phyloP scores from a whole-genome alignment of 1,140 invertebrate species.

The Neelides sp. region DNA sequence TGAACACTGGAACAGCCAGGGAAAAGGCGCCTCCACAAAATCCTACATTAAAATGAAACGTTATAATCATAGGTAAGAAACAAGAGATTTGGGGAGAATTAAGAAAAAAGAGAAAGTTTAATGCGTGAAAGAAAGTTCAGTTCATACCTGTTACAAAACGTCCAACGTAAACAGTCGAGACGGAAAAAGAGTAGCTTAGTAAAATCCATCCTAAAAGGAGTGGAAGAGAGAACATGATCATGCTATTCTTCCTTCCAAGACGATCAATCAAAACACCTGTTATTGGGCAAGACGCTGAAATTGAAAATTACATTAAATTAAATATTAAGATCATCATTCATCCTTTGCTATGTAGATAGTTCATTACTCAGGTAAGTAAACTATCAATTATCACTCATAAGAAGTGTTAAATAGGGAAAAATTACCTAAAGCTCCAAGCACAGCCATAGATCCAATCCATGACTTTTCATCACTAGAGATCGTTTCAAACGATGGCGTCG shows the following conservation, averaged over 20 bases:
- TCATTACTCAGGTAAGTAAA: not conserved
- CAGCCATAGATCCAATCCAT: slow-evolving; percentile 37
- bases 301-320: not conserved
- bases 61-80: not conserved
- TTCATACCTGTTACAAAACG: slow-evolving; percentile 52
- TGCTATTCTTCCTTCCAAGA: slow-evolving; percentile 58
- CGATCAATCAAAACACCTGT: slow-evolving; percentile 55
- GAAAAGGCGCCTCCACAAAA: slow-evolving; percentile 44
- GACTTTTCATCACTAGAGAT: slow-evolving; percentile 39
- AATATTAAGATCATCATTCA: not conserved
- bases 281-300: slow-evolving; percentile 60
- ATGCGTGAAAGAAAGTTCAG: slow-evolving; percentile 27
- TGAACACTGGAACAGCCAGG: slow-evolving; percentile 60
- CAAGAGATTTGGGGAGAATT: not conserved
- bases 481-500: slow-evolving; percentile 36
- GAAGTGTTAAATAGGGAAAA: not conserved
- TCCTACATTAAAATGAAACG: not conserved
- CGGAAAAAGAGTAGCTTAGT: slow-evolving; percentile 50
- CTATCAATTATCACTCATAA: not conserved
- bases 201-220: slow-evolving; percentile 61
- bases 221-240: slow-evolving; percentile 55
- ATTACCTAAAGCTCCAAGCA: not conserved
- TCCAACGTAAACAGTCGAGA: slow-evolving; percentile 42
- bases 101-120: not conserved
- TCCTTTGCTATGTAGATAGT: not conserved